Evolutionary conservation across 2,888 invertebrate genomes (phyloP).

Genomic region (Aphodius granarius): DNA sequence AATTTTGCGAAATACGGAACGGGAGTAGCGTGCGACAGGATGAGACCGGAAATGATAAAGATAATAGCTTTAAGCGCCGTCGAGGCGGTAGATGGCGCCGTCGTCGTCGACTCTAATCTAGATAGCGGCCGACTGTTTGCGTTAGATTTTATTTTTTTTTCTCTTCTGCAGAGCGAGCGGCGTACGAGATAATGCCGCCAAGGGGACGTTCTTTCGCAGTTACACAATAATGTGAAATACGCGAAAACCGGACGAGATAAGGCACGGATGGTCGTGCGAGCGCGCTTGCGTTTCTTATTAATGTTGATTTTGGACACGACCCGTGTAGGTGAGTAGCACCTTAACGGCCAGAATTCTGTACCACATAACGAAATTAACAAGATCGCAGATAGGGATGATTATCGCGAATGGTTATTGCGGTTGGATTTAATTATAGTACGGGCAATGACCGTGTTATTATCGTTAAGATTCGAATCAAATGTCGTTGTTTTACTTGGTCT

Average conservation of each 20-base stretch:
- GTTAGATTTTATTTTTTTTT: background rate
- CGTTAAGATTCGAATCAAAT: background rate
- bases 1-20: background rate
- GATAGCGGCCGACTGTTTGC: background rate
- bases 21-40: background rate
- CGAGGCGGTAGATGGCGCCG: background rate
- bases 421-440: background rate
- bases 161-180: background rate
- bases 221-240: background rate
- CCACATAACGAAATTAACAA: background rate
- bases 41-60: background rate
- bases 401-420: background rate
- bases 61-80: background rate
- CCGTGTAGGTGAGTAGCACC: background rate
- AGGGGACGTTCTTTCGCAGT: background rate
- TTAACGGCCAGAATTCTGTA: background rate
- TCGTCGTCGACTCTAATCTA: background rate
- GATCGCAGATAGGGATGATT: background rate
- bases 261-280: constrained; percentile 32
- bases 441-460: background rate
- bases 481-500: background rate
- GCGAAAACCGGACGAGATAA: constrained; percentile 19
- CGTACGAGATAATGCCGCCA: background rate
- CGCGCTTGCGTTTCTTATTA: constrained; percentile 38
- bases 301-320: constrained; percentile 32